These are phyloP conservation scores for Malurus cyaneus DNA, from an alignment of 2,113 vertebrate species.

Conservation along the genomic window DNA sequence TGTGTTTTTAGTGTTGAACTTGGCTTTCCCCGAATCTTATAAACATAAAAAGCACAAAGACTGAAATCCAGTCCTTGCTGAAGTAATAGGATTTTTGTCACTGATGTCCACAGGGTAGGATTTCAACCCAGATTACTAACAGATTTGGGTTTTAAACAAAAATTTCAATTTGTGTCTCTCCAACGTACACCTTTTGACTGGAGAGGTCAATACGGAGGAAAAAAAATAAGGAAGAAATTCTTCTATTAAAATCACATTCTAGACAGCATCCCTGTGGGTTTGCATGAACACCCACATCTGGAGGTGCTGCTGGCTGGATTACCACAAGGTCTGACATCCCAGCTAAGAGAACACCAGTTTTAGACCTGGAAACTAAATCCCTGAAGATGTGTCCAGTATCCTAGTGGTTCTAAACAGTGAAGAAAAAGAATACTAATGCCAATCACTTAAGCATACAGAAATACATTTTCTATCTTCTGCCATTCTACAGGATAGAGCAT, in stretches of 20 bases:
- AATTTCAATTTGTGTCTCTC: background rate
- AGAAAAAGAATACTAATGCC: background rate
- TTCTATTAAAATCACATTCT: background rate
- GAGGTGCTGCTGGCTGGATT: background rate
- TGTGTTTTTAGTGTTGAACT: constrained; percentile 45
- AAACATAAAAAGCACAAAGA: constrained; percentile 35
- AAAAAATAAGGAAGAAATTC: background rate
- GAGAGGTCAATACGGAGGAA: background rate
- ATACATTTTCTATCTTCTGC: background rate
- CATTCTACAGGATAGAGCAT: background rate
- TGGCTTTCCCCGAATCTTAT: constrained; percentile 15
- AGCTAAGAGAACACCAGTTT: background rate
- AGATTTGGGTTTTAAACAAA: background rate
- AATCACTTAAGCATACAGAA: background rate
- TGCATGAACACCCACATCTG: background rate
- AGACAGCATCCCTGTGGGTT: background rate
- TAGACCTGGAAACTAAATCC: background rate
- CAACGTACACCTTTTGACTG: background rate
- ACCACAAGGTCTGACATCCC: background rate
- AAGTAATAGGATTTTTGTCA: constrained; percentile 42
- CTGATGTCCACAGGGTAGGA: background rate
- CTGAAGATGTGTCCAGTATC: background rate
- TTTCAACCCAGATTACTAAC: constrained; percentile 12
- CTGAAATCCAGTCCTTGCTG: background rate
- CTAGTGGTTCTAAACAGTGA: background rate